Percentiles rank a stretch among this genome's conserved stretches.
Conservation (phyloP, 1,140 invertebrate genomes). For the Anastatus disparis region DNA sequence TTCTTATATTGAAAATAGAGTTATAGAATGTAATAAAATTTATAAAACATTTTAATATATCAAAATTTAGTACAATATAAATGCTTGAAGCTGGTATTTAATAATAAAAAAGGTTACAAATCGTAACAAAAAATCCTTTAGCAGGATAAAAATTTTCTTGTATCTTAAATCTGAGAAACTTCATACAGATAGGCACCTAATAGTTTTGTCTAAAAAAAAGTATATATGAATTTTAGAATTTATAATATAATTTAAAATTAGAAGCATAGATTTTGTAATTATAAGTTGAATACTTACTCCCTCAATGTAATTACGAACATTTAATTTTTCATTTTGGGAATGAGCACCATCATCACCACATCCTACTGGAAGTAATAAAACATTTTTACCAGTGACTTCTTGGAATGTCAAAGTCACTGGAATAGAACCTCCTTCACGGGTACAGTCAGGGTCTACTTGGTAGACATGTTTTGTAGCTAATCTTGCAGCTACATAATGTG, state of each 20-base stretch:
- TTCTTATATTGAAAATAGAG: slow-evolving; percentile 21
- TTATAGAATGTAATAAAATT: slow-evolving; percentile 3
- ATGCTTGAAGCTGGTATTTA: neutral
- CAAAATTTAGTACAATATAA: slow-evolving; percentile 27
- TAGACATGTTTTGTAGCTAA: slow-evolving; percentile 91
- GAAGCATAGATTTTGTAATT: slow-evolving; percentile 7
- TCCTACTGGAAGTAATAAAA: slow-evolving; percentile 91
- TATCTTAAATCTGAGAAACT: slow-evolving; percentile 70
- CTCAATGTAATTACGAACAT: slow-evolving; percentile 92
- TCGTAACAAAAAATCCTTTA: slow-evolving; percentile 24
- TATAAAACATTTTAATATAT: slow-evolving; percentile 21
- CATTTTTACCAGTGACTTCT: slow-evolving; percentile 91
- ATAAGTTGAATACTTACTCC: slow-evolving; percentile 76
- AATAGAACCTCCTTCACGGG: slow-evolving; percentile 95
- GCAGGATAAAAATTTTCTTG: slow-evolving; percentile 13
- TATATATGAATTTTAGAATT: slow-evolving; percentile 13
- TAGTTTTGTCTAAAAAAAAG: slow-evolving; percentile 82
- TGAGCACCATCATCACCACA: slow-evolving; percentile 96
- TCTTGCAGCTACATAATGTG: slow-evolving; percentile 89
- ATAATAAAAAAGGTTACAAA: slow-evolving; percentile 9
- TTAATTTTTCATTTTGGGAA: slow-evolving; percentile 97
- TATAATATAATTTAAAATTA: slow-evolving; percentile 15
- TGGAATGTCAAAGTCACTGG: slow-evolving; percentile 93
- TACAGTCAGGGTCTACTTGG: slow-evolving; percentile 92
- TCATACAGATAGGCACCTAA: slow-evolving; percentile 87